These are phyloP conservation scores for Dascillus cervinus DNA, from an alignment of 2,888 invertebrate species.

Conservation along the genomic window DNA sequence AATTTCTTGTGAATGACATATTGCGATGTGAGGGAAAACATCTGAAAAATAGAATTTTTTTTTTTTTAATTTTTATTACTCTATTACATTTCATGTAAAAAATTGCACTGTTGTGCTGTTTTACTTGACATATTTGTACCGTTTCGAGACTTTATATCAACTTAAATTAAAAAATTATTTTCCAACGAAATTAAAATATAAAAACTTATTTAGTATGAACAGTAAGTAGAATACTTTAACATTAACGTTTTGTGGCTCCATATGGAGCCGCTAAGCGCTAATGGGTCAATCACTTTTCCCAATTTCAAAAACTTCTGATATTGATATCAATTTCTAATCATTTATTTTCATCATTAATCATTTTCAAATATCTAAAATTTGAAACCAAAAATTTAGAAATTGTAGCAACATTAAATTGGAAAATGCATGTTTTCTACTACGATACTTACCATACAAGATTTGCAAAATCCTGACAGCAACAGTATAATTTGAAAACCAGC, in stretches of 20 bases:
- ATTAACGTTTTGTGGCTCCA: too few species aligned
- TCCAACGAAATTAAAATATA: too few species aligned
- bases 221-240: too few species aligned
- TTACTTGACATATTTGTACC: too few species aligned
- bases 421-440: not conserved
- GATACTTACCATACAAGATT: conserved; percentile 27
- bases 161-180: too few species aligned
- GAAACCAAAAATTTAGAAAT: not conserved
- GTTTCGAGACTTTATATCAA: too few species aligned
- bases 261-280: too few species aligned
- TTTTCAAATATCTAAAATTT: conserved; percentile 1
- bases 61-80: not conserved
- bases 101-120: conserved; percentile 7
- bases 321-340: too few species aligned
- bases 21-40: conserved; percentile 25
- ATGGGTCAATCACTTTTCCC: too few species aligned
- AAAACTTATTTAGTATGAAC: too few species aligned
- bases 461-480: conserved; percentile 32
- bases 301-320: too few species aligned
- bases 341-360: conserved; percentile 14
- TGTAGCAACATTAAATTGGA: not conserved
- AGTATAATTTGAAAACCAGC: conserved; percentile 31
- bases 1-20: conserved; percentile 8
- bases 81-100: conserved; percentile 4
- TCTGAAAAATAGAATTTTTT: conserved; percentile 22